Evolutionary conservation across 2,797 vertebrate genomes (phyloP), one percentile per base, ranked within the genome.

Genomic region (Columba guinea): DNA sequence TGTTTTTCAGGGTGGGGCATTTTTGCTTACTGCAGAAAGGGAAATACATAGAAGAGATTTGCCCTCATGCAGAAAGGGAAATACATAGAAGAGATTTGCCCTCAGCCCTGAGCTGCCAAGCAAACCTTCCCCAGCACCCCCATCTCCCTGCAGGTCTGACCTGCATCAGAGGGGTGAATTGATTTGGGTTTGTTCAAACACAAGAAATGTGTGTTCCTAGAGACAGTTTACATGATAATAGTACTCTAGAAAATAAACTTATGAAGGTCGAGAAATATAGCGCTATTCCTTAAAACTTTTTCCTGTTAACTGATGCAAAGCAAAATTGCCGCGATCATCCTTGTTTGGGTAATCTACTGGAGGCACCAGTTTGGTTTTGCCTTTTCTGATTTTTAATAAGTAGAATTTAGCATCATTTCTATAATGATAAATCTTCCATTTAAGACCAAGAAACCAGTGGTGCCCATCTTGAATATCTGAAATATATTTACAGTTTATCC

Each of bases 401-500:
- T 49, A 56, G 65, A 70, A 65, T 87, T 81, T 73, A 69, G 58
- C 52, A 70, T 74, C 6, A 56, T 89, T 92, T 87, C 53, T 35
- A 13, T 62, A 81, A 69, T 46, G 34, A 64, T 56, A 75, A 44
- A 41, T 80, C 78, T 87, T 91, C 59, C 56, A 18, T 63, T 94
- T 86, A 48, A 86, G 34, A 74, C 21, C 34, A 70, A 79, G 84
- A 84, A 93, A 59, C 34, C 12, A 71, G 14, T 34, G 13, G 51
- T 79, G 37, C 41, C 34, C 41, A 39, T 84, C 86, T 75, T 89
- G 53, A 87, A 51, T 60, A 79, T 68, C n/a, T 2, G 2, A 87
- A 86, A 88, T 69, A 90, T 64, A 17, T 83, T 96, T 95, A 62
- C 41, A 63, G 49, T 64, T 94, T 63, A 77, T 58, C 41, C 41